Evolutionary conservation across 2,888 invertebrate genomes (phyloP).

Genomic region (Pyrrhia umbra): DNA sequence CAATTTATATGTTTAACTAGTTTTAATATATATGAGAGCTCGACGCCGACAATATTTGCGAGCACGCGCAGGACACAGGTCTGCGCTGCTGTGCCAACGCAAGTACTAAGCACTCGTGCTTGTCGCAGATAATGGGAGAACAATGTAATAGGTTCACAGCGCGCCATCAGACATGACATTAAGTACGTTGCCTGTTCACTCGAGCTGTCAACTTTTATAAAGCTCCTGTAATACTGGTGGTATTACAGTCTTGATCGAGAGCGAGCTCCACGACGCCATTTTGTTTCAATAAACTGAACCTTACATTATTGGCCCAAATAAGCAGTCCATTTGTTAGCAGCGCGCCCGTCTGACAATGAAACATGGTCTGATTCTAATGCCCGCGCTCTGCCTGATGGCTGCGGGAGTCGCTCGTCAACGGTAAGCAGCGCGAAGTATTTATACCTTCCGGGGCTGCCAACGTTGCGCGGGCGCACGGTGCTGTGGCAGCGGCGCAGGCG

Average conservation of each 20-base stretch:
- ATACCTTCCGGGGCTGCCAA: conserved; percentile 52
- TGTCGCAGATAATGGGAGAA: conserved; percentile 6
- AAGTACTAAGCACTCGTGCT: conserved; percentile 9
- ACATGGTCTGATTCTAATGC: conserved; percentile 43
- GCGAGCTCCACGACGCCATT: not conserved
- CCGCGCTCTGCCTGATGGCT: conserved; percentile 26
- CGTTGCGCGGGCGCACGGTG: not conserved
- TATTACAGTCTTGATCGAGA: not conserved
- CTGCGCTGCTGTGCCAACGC: not conserved
- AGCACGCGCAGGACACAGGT: conserved; percentile 8
- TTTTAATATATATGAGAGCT: conserved; percentile 30
- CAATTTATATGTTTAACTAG: conserved; percentile 25
- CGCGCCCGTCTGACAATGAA: conserved; percentile 39
- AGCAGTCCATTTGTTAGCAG: conserved; percentile 2
- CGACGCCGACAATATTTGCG: not conserved
- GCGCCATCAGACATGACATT: conserved; percentile 1
- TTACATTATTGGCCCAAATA: conserved; percentile 9
- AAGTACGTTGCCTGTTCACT: not conserved
- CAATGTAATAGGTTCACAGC: conserved; percentile 1
- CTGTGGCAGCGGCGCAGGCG: conserved; percentile 16
- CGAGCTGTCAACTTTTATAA: not conserved
- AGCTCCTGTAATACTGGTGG: not conserved
- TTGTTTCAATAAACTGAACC: not conserved
- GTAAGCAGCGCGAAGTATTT: conserved; percentile 42
- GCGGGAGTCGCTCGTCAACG: conserved; percentile 37